Evolutionary conservation across 2,888 invertebrate genomes (phyloP).

Genomic region (Monochamus alternatus): DNA sequence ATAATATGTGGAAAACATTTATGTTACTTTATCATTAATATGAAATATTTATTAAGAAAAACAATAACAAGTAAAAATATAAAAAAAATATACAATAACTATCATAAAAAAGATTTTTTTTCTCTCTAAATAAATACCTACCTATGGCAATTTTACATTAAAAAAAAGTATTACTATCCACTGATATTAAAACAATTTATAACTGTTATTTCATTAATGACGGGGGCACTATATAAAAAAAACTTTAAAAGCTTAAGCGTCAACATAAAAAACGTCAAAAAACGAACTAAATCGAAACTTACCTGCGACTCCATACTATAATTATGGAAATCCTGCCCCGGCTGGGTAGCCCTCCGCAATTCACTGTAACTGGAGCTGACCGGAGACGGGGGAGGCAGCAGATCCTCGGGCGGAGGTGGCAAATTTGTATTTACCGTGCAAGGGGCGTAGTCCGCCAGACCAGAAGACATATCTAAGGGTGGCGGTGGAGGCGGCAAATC

Average conservation of each 20-base stretch:
- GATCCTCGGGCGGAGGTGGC: constrained; percentile 75
- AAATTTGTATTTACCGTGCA: constrained; percentile 70
- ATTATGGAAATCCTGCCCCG: constrained; percentile 72
- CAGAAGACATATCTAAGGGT: constrained; percentile 73
- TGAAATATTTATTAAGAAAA: too few species aligned
- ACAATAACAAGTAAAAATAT: too few species aligned
- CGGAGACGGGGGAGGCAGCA: constrained; percentile 89
- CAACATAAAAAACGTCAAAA: too few species aligned
- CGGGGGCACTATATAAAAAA: not conserved
- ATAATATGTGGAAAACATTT: too few species aligned
- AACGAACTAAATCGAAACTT: constrained; percentile 36
- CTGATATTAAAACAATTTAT: too few species aligned
- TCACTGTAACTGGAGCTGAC: constrained; percentile 94
- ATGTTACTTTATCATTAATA: too few species aligned
- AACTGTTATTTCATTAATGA: too few species aligned
- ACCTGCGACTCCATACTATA: constrained; percentile 83
- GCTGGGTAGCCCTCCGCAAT: constrained; percentile 84
- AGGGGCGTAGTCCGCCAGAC: constrained; percentile 68
- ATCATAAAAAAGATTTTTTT: too few species aligned
- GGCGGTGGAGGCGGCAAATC: constrained; percentile 78
- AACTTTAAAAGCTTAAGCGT: not conserved
- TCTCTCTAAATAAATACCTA: too few species aligned
- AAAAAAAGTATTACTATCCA: too few species aligned
- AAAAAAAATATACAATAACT: too few species aligned
- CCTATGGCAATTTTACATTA: too few species aligned